Evolutionary conservation across 2,797 vertebrate species (phyloP).

Genomic region (Etheostoma nigrum): DNA sequence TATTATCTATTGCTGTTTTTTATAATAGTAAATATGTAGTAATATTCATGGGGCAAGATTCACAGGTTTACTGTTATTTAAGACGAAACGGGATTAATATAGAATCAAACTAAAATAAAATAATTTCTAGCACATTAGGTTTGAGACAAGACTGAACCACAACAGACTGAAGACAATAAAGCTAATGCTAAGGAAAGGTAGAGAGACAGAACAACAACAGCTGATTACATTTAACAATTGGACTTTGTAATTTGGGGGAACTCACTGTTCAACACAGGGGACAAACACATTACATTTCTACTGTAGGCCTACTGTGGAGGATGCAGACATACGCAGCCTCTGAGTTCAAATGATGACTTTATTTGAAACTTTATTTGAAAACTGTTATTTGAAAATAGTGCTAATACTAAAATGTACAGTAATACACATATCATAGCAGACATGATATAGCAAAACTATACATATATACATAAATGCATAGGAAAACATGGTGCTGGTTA

Average conservation of each 20-base stretch:
- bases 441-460: neutral
- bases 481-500: slow-evolving; percentile 14
- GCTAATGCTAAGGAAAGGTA: neutral
- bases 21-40: no score
- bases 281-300: neutral
- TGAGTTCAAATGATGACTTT: neutral
- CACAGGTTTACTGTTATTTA: neutral
- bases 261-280: neutral
- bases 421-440: neutral
- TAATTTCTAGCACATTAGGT: neutral
- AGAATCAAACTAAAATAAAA: neutral
- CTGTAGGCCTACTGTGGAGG: neutral
- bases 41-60: neutral
- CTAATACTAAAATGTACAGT: neutral
- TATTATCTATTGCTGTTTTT: neutral
- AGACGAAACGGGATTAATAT: neutral
- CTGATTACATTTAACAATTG: neutral
- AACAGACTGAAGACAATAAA: neutral
- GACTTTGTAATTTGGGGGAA: neutral
- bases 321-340: neutral
- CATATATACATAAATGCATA: neutral
- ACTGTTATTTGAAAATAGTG: neutral
- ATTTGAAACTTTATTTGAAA: no score
- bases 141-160: neutral
- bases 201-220: neutral